Conservation (phyloP, 2,888 invertebrate species). For the Griposia aprilina region DNA sequence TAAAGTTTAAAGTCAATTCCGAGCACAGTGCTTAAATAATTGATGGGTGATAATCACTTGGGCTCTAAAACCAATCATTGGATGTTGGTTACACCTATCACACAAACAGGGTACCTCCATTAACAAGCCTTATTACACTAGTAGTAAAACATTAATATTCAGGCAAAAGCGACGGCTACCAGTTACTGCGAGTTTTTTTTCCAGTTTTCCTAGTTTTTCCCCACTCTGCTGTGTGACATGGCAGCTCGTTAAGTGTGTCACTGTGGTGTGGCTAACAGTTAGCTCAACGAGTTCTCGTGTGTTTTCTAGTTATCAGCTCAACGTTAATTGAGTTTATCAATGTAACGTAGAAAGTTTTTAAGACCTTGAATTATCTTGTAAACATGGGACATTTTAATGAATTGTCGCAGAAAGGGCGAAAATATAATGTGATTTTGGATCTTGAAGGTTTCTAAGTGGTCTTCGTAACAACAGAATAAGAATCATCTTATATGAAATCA, state of each 20-base stretch:
- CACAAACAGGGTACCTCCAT: constrained; percentile 45
- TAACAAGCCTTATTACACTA: constrained; percentile 53
- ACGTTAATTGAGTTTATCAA: constrained; percentile 54
- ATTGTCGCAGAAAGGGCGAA: not conserved
- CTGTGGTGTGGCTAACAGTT: constrained; percentile 41
- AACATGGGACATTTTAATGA: not conserved
- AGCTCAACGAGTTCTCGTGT: constrained; percentile 49
- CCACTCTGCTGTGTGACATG: constrained; percentile 29
- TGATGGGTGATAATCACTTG: not conserved
- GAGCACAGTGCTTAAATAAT: constrained; percentile 6
- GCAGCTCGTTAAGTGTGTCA: constrained; percentile 54
- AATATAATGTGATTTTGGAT: not conserved
- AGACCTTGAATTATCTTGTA: constrained; percentile 41
- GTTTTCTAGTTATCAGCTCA: constrained; percentile 56
- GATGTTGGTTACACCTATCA: constrained; percentile 40
- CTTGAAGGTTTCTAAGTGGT: not conserved
- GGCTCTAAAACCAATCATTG: constrained; percentile 24
- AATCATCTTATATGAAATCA: too few relatives aligned
- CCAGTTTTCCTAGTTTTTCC: constrained; percentile 69
- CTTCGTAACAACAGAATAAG: too few relatives aligned
- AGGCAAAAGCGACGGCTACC: constrained; percentile 48
- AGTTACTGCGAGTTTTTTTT: constrained; percentile 67
- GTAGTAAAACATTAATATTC: constrained; percentile 60
- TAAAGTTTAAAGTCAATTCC: not conserved
- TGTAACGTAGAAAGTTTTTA: constrained; percentile 49